Evolutionary conservation across 2,797 vertebrate species (phyloP).

Genomic region (Bradypus variegatus): DNA sequence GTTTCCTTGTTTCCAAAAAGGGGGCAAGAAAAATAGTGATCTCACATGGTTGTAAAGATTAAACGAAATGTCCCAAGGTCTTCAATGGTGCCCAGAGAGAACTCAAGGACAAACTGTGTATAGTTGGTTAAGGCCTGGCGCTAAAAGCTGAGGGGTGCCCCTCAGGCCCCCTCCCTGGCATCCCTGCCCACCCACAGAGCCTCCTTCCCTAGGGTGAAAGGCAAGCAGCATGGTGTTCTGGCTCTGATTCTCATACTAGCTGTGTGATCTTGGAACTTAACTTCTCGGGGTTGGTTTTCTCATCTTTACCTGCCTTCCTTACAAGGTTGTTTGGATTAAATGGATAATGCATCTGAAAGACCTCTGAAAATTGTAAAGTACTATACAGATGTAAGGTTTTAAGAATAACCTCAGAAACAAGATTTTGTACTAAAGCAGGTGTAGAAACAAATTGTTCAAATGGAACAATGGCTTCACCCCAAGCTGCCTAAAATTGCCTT

Average conservation of each 20-base stretch:
- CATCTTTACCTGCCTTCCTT: neutral
- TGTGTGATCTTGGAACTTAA: neutral
- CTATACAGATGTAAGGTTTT: neutral
- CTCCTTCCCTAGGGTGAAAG: neutral
- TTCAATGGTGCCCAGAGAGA: neutral
- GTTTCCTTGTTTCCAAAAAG: neutral
- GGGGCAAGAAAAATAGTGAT: neutral
- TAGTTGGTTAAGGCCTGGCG: neutral
- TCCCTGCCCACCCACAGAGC: neutral
- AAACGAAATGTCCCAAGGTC: neutral
- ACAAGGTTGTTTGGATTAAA: neutral
- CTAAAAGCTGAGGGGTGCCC: neutral
- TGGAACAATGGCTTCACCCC: neutral
- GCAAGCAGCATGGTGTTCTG: neutral
- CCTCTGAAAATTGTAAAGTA: neutral
- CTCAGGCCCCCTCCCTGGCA: neutral
- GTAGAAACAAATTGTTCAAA: neutral
- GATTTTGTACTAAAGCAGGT: neutral
- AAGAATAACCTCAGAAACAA: neutral
- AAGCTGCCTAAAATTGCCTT: conserved; percentile 4
- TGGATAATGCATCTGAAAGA: neutral
- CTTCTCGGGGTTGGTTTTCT: conserved; percentile 6
- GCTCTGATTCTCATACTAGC: neutral
- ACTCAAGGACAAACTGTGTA: neutral
- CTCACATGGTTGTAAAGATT: neutral